A percentile compares a stretch with the other conserved stretches of the same genome.
Evolutionary conservation across 2,113 vertebrate genomes (phyloP).

Genomic region (Octodon degus): DNA sequence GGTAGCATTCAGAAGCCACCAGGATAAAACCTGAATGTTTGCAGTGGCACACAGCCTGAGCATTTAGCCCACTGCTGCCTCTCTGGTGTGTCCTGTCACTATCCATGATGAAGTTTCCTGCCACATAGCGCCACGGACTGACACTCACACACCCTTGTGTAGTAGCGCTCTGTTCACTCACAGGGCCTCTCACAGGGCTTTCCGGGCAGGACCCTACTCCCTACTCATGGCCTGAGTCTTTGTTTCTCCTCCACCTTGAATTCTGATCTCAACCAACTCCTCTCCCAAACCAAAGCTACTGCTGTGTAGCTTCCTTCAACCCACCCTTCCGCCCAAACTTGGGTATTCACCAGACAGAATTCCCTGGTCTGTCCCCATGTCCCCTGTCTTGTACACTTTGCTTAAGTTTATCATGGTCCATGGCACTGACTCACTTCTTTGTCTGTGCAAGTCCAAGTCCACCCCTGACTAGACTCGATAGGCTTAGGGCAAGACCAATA

Average conservation of each 20-base stretch:
- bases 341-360: background rate
- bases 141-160: background rate
- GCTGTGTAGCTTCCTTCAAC: background rate
- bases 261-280: background rate
- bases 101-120: background rate
- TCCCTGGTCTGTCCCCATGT: rapidly evolving
- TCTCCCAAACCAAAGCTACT: background rate
- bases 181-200: rapidly evolving
- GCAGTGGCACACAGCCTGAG: rapidly evolving
- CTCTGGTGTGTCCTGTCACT: background rate
- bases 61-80: rapidly evolving
- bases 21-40: background rate
- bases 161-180: too few species aligned
- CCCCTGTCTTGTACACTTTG: rapidly evolving
- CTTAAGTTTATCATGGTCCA: rapidly evolving
- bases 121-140: rapidly evolving
- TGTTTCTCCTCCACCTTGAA: background rate
- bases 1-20: background rate
- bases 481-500: background rate
- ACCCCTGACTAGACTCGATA: background rate
- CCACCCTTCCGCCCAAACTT: background rate
- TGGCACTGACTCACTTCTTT: rapidly evolving
- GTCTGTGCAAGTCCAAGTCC: background rate
- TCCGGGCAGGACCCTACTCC: too few species aligned
- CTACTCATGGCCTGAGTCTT: rapidly evolving